Evolutionary conservation across 2,113 vertebrate species (phyloP), one percentile per base, ranked within the genome.

Genomic region (Carassius auratus): DNA sequence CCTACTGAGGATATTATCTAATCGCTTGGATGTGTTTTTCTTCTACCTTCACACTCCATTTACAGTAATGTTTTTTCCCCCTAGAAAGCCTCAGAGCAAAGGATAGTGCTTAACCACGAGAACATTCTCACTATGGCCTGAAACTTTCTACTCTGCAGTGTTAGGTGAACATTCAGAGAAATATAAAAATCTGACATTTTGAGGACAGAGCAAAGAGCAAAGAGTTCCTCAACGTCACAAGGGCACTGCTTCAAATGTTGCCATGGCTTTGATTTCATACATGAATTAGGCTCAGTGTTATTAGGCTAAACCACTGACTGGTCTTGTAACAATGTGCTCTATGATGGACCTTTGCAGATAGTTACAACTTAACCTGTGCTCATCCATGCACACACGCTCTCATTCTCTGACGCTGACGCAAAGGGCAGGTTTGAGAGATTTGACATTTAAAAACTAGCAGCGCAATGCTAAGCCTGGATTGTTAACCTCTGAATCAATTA

Each of bases 391-490:
- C 85, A 48, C 78, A 85, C 48, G 45, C 79, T 82, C 73, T 84
- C 77, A 77, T 77, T 73, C 52, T 55, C 45, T 88, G 80, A 23
- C 3, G 73, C 82, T 78, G 82, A 88, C 82, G 85, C 82, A 86
- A 88, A 88, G 87, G 85, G 77, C 82, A 86, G 83, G 86, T 88
- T 86, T 88, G 87, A 86, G 84, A 88, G 87, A 55, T 88, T 81
- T 88, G 87, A 84, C 87, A 88, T 88, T 88, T 88, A 84, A 86
- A 88, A 88, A 81, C 87, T 78, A 86, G 86, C 83, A 86, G 66
- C 42, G 30, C 21, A 76, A 57, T 76, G 73, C 69, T 69, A 64
- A 76, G 85, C 26, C 80, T 84, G 86, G 77, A 86, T 86, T 45
- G 84, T 88, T 86, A 88, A 86, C 80, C 85, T 86, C 55, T 17